Base-by-base conservation (phyloP, 1,140 invertebrate genomes). In the Brachionus rubens region DNA sequence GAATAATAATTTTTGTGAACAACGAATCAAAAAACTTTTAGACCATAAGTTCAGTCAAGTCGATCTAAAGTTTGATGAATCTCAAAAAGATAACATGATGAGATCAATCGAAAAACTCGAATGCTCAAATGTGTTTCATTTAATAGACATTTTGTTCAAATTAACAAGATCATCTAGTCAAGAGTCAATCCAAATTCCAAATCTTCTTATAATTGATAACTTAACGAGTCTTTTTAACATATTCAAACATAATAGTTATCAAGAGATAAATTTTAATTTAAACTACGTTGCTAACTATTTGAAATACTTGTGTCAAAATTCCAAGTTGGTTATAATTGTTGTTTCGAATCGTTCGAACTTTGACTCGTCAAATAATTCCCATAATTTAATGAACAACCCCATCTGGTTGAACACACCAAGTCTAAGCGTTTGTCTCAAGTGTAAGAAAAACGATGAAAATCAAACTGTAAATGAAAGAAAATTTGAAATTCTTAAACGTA, bases 331-430 rank as follows among this genome's bases (percentile, higher is more conserved):
- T 10, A 24, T 65, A 2, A 4, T 65, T 4, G 59, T 65, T n/a
- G 40, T 65, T 1, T 43, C 59, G 12, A 65, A 65, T 46, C 9
- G 43, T 14, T 46, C 43, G 14, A 46, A 16, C 14, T 14, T 7
- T 46, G 43, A 46, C 5, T 7, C 4, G 19, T 43, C 26, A 24
- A 65, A 21, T n/a, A 65, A 46, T 14, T 26, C n/a, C 10, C 43
- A 14, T 65, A 65, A 65, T 41, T 43, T 65, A 21, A 65, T 36
- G 24, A 65, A 65, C 24, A 65, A 65, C 43, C 59, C 59, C 14
- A 46, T 65, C 43, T 65, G 59, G 59, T 43, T 19, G 3, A 65
- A 41, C 24, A 19, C 41, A 21, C 59, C 59, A 43, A 65, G 24
- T 19, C 43, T 65, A 26, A 28, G 41, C 4, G 40, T 65, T 0